Evolutionary conservation across 2,113 vertebrate genomes (phyloP), one percentile per base, ranked within the genome.

Genomic region (Odocoileus virginianus): DNA sequence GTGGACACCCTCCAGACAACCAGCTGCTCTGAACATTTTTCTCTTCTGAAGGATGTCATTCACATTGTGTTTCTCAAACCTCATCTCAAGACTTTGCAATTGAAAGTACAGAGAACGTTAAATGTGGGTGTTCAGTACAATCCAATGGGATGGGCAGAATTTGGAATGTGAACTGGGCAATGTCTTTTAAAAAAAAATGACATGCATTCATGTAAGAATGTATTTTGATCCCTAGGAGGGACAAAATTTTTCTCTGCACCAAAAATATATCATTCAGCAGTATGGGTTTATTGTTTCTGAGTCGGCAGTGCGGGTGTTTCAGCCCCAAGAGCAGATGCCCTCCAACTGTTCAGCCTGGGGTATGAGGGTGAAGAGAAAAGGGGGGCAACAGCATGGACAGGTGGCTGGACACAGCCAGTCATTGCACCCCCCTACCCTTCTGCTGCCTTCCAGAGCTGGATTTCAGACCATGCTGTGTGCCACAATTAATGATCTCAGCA

Each of bases 211-310:
- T 50, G 14, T 30, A 55, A 88, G 95, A 81, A 87, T 52, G 93
- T 43, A 30, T 89, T 91, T 52, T 40, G 93, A 91, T 84, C 55
- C 54, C 45, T 10, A 25, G 43, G 94, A 97, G 91, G 94, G 94
- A 74, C 0, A 71, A 78, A 33, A 95, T 87, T 93, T 79, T 97
- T 97, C 54, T 91, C 78, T 96, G 93, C 54, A 90, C 96, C 94
- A 91, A 92, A 97, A 95, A 98, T 94, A 95, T 9, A 95, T 74
- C 96, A n/a, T 94, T 58, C 78, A 83, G 88, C 96, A 90, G 50
- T 84, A 86, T 5, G 74, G 79, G 36, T 50, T 64, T 85, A n/a
- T 85, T 88, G 84, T 96, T 90, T 89, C 25, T 0, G 2, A 95
- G 61, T 71, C 16, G 64, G 91, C 96, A 83, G 40, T 21, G 74